Base-by-base conservation (phyloP, 2,888 invertebrate genomes). In the Acanthosepion pharaonis region DNA sequence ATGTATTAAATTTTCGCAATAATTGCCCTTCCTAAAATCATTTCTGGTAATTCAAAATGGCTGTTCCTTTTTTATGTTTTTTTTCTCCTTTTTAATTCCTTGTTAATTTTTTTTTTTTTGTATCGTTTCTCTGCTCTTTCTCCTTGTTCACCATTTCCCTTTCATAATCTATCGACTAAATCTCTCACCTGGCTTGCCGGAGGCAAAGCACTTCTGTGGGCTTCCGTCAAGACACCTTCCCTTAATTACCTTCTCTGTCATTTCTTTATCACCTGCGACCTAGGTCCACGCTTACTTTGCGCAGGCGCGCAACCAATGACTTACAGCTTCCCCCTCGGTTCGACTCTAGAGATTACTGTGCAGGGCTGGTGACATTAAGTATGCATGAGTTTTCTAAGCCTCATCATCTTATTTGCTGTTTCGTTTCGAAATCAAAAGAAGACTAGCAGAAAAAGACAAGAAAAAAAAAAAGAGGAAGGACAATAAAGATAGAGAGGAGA, bases 321-420 rank as follows among this genome's bases (percentile, higher is more conserved):
- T 78, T 78, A 9, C 78, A 33, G 78, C 2, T n/a, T n/a, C 78
- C 78, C 11, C 78, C 28, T 18, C 78, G 11, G 33, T 78, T 33
- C 78, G n/a, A 33, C 78, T n/a, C n/a, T n/a, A 33, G 78, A 78
- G 78, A 78, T 78, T 78, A n/a, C n/a, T n/a, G 78, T 33, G 11
- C 78, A 78, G 78, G 78, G n/a, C 78, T 78, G 78, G 78, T n/a
- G 8, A 11, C n/a, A 33, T 78, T 78, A 78, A 78, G 3, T 78
- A 78, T 78, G 78, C 15, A 78, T 78, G 78, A 78, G n/a, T 11
- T 9, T 33, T n/a, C 33, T 78, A 78, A 78, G 78, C n/a, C 78
- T 78, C 78, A 78, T 78, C 78, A 78, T 78, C 78, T 78, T 59
- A 20, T 59, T 78, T 78, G n/a, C 78, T 78, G 78, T 78, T 78